Base-by-base conservation (phyloP, 2,888 invertebrate species). In the Tethea ocularis region DNA sequence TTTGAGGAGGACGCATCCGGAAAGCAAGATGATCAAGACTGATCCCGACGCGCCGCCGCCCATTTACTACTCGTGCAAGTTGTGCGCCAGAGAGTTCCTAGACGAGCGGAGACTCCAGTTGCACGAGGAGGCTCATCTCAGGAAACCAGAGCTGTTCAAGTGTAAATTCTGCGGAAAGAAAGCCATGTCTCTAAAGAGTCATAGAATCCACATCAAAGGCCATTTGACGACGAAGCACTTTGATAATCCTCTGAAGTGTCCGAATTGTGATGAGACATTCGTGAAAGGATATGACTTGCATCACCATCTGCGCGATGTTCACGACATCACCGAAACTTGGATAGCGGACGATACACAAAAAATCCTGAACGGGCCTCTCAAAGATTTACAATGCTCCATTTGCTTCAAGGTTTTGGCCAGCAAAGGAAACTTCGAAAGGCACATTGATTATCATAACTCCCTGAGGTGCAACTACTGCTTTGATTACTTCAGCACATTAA, bases 161-260 rank as follows among this genome's bases (percentile, higher is more conserved):
- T 93, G 93, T 73, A 92, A 91, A 67, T 90, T 93, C 71, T 93
- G 93, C 68, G 89, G 89, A 1, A 88, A 87, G 74, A 93, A 91
- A 54, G 84, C 85, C 0, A 83, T 86, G 22, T 93, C 93, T 0
- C 68, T 89, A 29, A 91, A 91, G 60, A 80, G 69, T 53, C 93
- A 93, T 69, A 80, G 82, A n/a, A 1, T 88, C 0, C 93, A 93
- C 67, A 86, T 93, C 20, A 93, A 93, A 65, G 67, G 70, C 1
- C 93, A 93, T 61, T 73, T 93, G 64, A 83, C 84, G 0, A 82
- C 86, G 60, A 93, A 93, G 65, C 86, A 89, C 62, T 68, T 80
- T 0, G 91, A 92, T 4, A 78, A 87, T 46, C 93, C 93, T 0
- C 71, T 93, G 20, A 84, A 88, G 62, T 93, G 93, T 63, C 75